phyloP scores from a whole-genome alignment of 2,113 vertebrate genomes.

The Madoqua kirkii region DNA sequence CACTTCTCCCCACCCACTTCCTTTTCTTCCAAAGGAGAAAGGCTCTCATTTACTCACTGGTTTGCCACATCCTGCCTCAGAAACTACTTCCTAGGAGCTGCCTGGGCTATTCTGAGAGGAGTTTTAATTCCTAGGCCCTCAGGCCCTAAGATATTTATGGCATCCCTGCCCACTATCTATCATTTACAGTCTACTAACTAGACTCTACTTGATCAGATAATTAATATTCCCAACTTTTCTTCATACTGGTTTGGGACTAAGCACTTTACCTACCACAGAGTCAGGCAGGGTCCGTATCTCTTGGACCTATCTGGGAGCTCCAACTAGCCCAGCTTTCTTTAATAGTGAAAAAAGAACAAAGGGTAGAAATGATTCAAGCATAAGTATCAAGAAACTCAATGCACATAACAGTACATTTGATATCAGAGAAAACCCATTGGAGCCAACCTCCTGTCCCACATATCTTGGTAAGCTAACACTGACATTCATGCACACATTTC shows the following conservation, averaged over 20 bases:
- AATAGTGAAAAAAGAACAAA: not conserved
- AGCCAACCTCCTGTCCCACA: not conserved
- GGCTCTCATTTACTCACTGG: conserved; percentile 39
- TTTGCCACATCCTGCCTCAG: conserved; percentile 63
- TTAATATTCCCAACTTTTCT: not conserved
- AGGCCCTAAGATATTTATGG: not conserved
- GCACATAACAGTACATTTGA: not conserved
- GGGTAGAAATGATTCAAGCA: not conserved
- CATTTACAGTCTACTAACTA: not conserved
- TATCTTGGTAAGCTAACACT: not conserved
- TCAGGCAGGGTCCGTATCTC: not conserved
- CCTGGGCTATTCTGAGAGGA: conserved; percentile 39
- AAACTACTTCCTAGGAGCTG: conserved; percentile 52
- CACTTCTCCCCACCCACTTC: conserved; percentile 60
- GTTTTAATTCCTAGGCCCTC: conserved; percentile 15
- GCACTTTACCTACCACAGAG: not conserved
- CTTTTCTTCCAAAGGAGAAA: conserved; percentile 64
- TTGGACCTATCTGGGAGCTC: not conserved
- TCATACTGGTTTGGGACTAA: not conserved
- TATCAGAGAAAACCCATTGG: not conserved
- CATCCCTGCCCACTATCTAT: not conserved
- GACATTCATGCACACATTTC: not conserved
- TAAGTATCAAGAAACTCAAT: not conserved
- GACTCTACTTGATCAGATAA: not conserved
- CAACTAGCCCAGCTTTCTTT: not conserved